Base-by-base conservation (phyloP, 2,888 invertebrate species). In the Dermolepida albohirtum region DNA sequence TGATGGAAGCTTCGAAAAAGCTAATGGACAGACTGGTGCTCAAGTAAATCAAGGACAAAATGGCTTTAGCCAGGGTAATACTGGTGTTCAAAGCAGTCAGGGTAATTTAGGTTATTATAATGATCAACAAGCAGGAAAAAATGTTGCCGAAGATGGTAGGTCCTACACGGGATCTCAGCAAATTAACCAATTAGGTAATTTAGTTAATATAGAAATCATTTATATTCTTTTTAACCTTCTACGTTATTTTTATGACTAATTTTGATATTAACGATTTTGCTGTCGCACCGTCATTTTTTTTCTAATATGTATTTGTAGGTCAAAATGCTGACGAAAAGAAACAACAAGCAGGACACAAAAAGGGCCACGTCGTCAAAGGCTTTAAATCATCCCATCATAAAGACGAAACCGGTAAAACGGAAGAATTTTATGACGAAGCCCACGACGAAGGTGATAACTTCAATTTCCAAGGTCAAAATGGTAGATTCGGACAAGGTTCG, bases 301-400 rank as follows among this genome's bases (percentile, higher is more conserved):
- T n/a, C 4, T 22, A 22, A 22, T 22, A 22, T 22, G 22, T 4
- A 66, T 12, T 67, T 59, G 43, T 64, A 81, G 81, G 82, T 84
- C 86, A 86, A 70, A 87, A 87, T 65, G 87, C 87, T 64, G 86
- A 85, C 63, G 85, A 87, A 71, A 74, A 87, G 39, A 87, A 87
- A 67, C 84, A 86, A 73, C 86, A 87, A 4, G 85, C 86, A 63
- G 87, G 87, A 50, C 89, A 89, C 78, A 88, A 88, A 75, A 89
- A 89, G 72, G 89, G 89, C 0, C 89, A 89, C 77, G 85, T 86
- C 11, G 87, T 88, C 78, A 89, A 89, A 78, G 89, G 89, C n/a
- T 89, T 87, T 80, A 89, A 90, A 77, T 84, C 86, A 4, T 88
- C 89, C 2, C 88, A 89, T 77, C 89, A 89, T 76, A 89, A 89